These are phyloP conservation scores for Unio delphinus DNA, from an alignment of 2,888 invertebrate species.

Conservation along the genomic window DNA sequence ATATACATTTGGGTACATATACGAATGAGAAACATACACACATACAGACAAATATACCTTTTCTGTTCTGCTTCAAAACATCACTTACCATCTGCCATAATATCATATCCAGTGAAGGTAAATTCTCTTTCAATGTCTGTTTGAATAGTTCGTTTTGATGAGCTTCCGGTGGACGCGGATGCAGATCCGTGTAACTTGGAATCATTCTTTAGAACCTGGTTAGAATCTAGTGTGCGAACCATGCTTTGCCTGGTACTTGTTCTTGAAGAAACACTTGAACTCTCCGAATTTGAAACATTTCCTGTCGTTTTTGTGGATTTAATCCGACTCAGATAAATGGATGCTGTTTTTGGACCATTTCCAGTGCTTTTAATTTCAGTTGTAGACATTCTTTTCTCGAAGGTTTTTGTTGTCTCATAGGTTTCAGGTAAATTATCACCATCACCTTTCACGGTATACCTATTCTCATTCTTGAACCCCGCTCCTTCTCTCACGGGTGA, in stretches of 20 bases:
- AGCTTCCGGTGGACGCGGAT: neutral
- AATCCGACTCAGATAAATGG: constrained; percentile 43
- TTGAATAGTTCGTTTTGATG: constrained; percentile 8
- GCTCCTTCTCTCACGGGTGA: too few relatives aligned
- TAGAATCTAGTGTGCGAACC: neutral
- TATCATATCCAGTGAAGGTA: constrained; percentile 58
- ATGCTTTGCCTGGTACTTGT: neutral
- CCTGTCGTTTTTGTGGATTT: constrained; percentile 15
- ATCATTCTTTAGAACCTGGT: neutral
- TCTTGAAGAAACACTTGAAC: neutral
- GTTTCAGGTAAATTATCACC: too few relatives aligned
- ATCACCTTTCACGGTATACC: too few relatives aligned
- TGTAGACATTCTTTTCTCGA: constrained; percentile 1
- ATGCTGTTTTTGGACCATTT: constrained; percentile 33
- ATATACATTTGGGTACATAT: too few relatives aligned
- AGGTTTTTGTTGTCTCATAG: too few relatives aligned
- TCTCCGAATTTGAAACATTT: neutral
- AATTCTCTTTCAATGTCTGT: constrained; percentile 35
- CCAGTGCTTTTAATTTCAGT: constrained; percentile 22
- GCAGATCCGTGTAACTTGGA: neutral
- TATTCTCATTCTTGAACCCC: too few relatives aligned
- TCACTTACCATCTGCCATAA: constrained; percentile 49
- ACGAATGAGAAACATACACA: neutral
- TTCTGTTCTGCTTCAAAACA: too few relatives aligned
- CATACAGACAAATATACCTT: neutral